Conservation (phyloP, 2,113 vertebrate species). For the Spea multiplicata region DNA sequence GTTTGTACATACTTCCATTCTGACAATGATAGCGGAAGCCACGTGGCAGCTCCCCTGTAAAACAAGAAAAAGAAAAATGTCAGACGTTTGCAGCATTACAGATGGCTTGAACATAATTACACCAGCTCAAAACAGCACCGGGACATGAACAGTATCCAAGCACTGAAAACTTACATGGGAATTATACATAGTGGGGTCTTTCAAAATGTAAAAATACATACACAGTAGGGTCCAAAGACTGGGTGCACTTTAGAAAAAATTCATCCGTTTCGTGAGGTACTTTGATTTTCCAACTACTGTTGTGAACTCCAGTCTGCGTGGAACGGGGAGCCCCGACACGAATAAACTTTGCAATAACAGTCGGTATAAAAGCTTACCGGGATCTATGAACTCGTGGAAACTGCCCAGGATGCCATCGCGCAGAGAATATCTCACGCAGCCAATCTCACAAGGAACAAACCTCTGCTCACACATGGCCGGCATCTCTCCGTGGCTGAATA, state of each 20-base stretch:
- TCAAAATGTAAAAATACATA: too few species aligned
- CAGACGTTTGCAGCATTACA: not conserved
- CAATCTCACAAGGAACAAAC: constrained; percentile 76
- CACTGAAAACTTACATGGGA: too few species aligned
- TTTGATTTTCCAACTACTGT: not conserved
- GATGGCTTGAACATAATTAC: too few species aligned
- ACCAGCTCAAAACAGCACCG: too few species aligned
- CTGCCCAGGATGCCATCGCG: constrained; percentile 63
- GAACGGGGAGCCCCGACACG: too few species aligned
- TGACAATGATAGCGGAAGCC: constrained; percentile 79
- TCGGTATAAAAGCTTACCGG: constrained; percentile 57
- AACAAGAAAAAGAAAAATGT: constrained; percentile 16
- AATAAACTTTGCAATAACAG: too few species aligned
- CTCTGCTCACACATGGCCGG: constrained; percentile 67
- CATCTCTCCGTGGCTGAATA: constrained; percentile 72
- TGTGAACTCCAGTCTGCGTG: too few species aligned
- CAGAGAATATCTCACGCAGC: constrained; percentile 70
- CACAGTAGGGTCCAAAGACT: too few species aligned
- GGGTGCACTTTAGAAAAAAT: too few species aligned
- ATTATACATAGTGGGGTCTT: too few species aligned
- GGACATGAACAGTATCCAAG: too few species aligned
- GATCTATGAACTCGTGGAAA: constrained; percentile 73
- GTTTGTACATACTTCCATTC: constrained; percentile 62
- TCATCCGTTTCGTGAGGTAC: too few species aligned
- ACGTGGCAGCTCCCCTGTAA: constrained; percentile 67